Evolutionary conservation across 2,797 vertebrate genomes (phyloP), one percentile per base, ranked within the genome.

Genomic region (Clarias pachynema): DNA sequence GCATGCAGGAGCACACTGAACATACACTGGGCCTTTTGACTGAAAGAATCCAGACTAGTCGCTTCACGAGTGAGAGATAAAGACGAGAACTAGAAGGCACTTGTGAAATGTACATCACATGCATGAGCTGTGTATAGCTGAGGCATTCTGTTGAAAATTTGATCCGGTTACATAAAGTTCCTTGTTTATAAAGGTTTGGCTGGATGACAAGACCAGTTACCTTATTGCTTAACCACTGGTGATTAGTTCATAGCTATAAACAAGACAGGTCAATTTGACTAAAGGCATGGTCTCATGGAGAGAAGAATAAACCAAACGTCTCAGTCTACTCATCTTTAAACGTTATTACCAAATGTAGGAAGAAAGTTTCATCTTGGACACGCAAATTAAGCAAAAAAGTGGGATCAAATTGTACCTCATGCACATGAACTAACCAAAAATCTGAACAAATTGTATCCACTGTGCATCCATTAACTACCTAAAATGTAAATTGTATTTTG

Each of bases 11-110:
- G 85, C 87, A 86, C 87, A 89, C 84, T 84, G 73, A 84, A 91
- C 80, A 85, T 87, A 90, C 80, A 90, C 73, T 84, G 86, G 86
- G 79, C 60, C 66, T 84, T 90, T 90, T 88, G 70, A 84, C 59
- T 24, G 20, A 63, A 49, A 81, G 72, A 82, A 18, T 68, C 5
- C 9, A 29, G 37, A 31, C 59, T 29, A 5, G n/a, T 49, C 26
- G 10, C 31, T 84, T 84, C 63, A 15, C 2, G 37, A 66, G 37
- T 31, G 56, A 57, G 56, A 82, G 63, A 80, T 31, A 49, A 66
- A 65, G 62, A 75, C 10, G 57, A 84, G 68, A 57, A 15, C 57
- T 85, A 66, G 72, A 74, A 69, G n/a, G 29, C 62, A 69, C n/a
- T 10, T 85, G 84, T 85, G 81, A 89, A 87, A 84, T 78, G 56